phyloP scores from a whole-genome alignment of 2,113 vertebrate genomes.

The Ursus arctos region DNA sequence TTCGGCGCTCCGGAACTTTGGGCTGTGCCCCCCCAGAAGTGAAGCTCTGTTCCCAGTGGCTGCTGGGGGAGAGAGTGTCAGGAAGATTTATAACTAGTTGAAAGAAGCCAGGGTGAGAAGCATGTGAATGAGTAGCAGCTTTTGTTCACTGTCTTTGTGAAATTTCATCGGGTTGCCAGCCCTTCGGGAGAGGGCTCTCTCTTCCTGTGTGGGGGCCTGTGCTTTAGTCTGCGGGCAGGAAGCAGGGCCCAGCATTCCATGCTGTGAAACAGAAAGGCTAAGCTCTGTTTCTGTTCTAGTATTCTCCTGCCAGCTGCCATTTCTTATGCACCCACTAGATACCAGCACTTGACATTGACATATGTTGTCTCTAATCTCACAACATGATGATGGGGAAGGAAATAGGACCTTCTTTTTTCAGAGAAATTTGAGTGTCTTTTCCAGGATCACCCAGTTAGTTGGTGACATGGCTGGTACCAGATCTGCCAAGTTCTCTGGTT shows the following conservation, averaged over 20 bases:
- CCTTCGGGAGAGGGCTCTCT: background rate
- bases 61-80: background rate
- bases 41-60: constrained; percentile 41
- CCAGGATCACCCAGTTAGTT: background rate
- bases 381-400: background rate
- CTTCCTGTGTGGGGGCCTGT: constrained; percentile 61
- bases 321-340: background rate
- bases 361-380: background rate
- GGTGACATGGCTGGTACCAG: background rate
- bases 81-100: constrained; percentile 82
- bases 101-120: constrained; percentile 78
- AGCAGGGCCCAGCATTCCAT: background rate
- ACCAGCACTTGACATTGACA: background rate
- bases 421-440: background rate
- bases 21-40: background rate
- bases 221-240: constrained; percentile 34
- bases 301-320: background rate
- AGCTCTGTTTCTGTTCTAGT: background rate
- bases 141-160: constrained; percentile 75
- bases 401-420: background rate
- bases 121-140: constrained; percentile 84
- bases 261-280: constrained; percentile 51
- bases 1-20: background rate
- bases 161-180: constrained; percentile 44
- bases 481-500: background rate